Percentiles rank a stretch among this genome's conserved stretches.
These are phyloP conservation scores for Trinectes maculatus DNA, from an alignment of 2,113 vertebrate species.

Conservation along the genomic window DNA sequence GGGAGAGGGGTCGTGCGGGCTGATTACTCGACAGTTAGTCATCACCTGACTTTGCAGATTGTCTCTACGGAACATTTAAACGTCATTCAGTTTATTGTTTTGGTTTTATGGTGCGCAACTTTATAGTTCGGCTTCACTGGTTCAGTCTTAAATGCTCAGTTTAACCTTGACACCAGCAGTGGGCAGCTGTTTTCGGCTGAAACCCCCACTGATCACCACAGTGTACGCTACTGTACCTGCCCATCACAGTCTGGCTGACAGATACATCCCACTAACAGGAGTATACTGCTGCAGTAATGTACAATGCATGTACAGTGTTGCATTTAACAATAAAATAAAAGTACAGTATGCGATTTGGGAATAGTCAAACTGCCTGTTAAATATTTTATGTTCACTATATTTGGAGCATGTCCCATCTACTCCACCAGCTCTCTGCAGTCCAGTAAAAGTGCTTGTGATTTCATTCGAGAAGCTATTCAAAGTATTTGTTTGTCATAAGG, in stretches of 20 bases:
- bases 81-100: background rate
- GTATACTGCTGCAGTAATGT: no score
- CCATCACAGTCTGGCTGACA: background rate
- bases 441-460: no score
- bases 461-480: no score
- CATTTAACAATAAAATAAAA: background rate
- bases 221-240: background rate
- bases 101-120: background rate
- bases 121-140: slow-evolving; percentile 11
- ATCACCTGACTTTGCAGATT: background rate
- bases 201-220: background rate
- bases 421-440: background rate
- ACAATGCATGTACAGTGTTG: background rate
- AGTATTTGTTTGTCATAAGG: background rate
- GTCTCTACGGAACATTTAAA: background rate
- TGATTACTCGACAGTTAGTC: background rate
- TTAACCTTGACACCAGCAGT: background rate
- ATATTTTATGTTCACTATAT: background rate
- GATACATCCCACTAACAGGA: background rate
- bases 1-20: background rate
- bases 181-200: background rate
- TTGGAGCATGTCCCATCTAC: slow-evolving; percentile 1
- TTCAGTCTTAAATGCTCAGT: background rate
- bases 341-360: background rate
- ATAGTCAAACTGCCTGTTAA: background rate